Base-by-base conservation (phyloP, 1,140 invertebrate species). In the Dolichoris vasculosae region DNA sequence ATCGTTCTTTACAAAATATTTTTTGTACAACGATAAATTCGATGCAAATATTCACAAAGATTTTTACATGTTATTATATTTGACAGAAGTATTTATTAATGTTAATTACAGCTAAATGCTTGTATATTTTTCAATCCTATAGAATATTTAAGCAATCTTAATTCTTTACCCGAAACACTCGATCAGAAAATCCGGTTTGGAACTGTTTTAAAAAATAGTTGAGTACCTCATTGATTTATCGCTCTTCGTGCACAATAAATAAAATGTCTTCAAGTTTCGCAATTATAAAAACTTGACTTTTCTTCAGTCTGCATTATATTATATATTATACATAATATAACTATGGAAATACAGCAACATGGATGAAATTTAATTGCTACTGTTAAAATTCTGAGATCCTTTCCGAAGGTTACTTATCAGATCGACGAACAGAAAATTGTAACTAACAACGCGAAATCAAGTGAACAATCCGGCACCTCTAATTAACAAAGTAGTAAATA, bases 381-480 rank as follows among this genome's bases (percentile, higher is more conserved):
- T 84, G 71, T 84, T 69, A 79, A 84, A 84, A 84, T 84, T 79
- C 83, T 76, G 83, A 75, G 46, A 71, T 76, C 55, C 59, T 38
- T 55, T 46, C 7, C 2, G 35, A 40, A 13, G 51, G n/a, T 2
- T 6, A n/a, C 32, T 78, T 69, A 84, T 84, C 83, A 55, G 75
- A 84, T 84, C 75, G 71, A 23, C 59, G 32, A 7, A 6, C 30
- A 30, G 67, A 78, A 69, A 78, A 84, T 78, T 83, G 77, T 43
- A n/a, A 43, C 75, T 46, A 35, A 73, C 35, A 55, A 63, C 76
- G 63, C 83, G 43, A 78, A 84, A 78, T 84, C 83, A 78, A 84
- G 78, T 43, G 83, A 43, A 20, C 11, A 26, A 30, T 7, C 32
- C 67, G 0, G 0, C 32, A 17, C 48, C 64, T 73, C 75, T 79